Percentiles rank a stretch among this genome's conserved stretches.
Conservation (phyloP, 1,140 invertebrate genomes). For the Platyscapa corneri region DNA sequence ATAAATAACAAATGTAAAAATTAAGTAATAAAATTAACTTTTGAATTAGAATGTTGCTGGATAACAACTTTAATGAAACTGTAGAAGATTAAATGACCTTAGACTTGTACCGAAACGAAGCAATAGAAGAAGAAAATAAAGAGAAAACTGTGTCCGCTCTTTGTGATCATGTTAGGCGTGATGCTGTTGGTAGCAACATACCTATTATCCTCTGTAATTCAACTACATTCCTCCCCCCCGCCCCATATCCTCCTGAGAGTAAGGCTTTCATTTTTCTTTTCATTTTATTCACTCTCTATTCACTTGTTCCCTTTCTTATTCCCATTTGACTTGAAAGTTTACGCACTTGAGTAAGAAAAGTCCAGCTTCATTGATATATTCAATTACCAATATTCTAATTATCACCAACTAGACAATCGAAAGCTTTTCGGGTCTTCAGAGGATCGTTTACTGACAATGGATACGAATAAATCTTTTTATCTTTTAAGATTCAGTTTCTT, state of each 20-base stretch:
- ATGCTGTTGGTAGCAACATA: slow-evolving; percentile 25
- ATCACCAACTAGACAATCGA: background rate
- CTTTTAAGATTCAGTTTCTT: background rate
- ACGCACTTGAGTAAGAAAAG: background rate
- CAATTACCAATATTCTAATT: background rate
- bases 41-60: too few species aligned
- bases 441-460: background rate
- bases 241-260: slow-evolving; percentile 9
- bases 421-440: background rate
- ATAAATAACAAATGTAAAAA: too few species aligned
- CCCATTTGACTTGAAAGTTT: slow-evolving; percentile 20
- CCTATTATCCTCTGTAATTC: slow-evolving; percentile 18
- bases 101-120: background rate
- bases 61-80: background rate
- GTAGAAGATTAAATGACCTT: slow-evolving; percentile 1
- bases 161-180: slow-evolving; percentile 46
- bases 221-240: background rate
- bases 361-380: background rate
- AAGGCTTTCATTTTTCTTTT: background rate
- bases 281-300: background rate
- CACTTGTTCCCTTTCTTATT: background rate
- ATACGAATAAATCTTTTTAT: background rate
- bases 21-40: too few species aligned
- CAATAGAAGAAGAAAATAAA: background rate
- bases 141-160: background rate